Base-by-base conservation (phyloP, 1,140 invertebrate genomes). In the Drosophila bocqueti region DNA sequence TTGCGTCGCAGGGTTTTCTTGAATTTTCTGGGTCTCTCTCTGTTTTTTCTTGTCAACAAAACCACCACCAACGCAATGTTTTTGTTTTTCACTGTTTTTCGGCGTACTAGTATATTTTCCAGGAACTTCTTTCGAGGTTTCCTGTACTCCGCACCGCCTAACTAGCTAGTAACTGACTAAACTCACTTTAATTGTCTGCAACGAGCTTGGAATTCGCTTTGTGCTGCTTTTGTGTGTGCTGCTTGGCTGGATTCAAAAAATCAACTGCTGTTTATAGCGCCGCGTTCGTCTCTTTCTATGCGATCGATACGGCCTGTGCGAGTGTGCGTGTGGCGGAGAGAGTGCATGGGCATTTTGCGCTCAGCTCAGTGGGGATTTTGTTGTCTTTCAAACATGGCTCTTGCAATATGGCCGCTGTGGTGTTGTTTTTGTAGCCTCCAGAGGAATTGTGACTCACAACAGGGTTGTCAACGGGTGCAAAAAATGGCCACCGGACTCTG, bases 201-300 rank as follows among this genome's bases (percentile, higher is more conserved):
- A 36, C 67, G 9, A 67, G 76, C 45, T 60, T 34, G 47, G 69
- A 46, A 66, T 64, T 36, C 11, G 61, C 65, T 68, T 84, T 69
- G 11, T 45, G 50, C 66, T 62, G 68, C 54, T 79, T 63, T 71
- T 63, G 21, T 64, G 87, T 81, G 86, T 59, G 49, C 49, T 91
- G 62, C 83, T 86, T 81, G 80, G 52, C 79, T 52, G 58, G 69
- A 72, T 49, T 67, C 83, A 74, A 91, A 79, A 81, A 65, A 62
- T 74, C 49, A 85, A 92, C 86, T 92, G 91, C 87, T 91, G 91
- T 86, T 92, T 92, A 92, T 92, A 92, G 71, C 87, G 90, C 71
- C 72, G 83, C 76, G 84, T 69, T 79, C 76, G 65, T 64, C 78
- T 81, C 86, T 91, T 91, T 91, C 87, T 87, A 91, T 91, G 73